Conservation (phyloP, 2,888 invertebrate genomes). For the Calliopum simillimum region DNA sequence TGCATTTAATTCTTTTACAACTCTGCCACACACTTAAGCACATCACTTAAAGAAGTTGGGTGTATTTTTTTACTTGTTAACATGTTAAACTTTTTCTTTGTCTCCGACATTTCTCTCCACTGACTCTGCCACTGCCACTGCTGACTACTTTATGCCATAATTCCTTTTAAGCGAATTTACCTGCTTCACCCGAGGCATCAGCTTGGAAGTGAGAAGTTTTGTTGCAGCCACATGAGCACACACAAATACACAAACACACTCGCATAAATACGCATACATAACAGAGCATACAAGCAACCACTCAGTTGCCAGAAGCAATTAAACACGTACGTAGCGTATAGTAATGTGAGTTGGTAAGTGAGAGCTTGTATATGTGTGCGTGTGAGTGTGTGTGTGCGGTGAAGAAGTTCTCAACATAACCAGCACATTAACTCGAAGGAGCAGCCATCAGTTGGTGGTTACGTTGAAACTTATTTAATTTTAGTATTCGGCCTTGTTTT, state of each 20-base stretch:
- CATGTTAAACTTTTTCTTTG: slow-evolving; percentile 21
- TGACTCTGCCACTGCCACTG: background rate
- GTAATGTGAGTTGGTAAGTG: slow-evolving; percentile 27
- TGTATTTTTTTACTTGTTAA: slow-evolving; percentile 23
- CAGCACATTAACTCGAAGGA: slow-evolving; percentile 20
- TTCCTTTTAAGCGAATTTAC: background rate
- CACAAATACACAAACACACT: slow-evolving; percentile 3
- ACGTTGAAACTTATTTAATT: slow-evolving; percentile 33
- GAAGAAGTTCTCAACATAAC: slow-evolving; percentile 11
- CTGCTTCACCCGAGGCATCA: slow-evolving; percentile 19
- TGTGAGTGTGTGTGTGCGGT: slow-evolving; percentile 4
- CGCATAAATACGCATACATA: background rate
- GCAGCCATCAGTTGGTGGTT: slow-evolving; percentile 19
- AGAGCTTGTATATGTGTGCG: slow-evolving; percentile 16
- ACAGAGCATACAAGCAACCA: background rate
- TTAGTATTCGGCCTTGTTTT: background rate
- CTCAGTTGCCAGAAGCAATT: slow-evolving; percentile 40
- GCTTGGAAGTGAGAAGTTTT: slow-evolving; percentile 16
- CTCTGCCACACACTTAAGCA: too few relatives aligned
- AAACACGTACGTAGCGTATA: slow-evolving; percentile 37
- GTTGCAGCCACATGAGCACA: slow-evolving; percentile 1
- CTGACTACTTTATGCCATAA: slow-evolving; percentile 12
- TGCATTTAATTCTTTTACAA: too few relatives aligned
- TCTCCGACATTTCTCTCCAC: slow-evolving; percentile 1
- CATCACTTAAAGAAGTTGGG: slow-evolving; percentile 16